Base-by-base conservation (phyloP, 2,888 invertebrate species). In the Hemithea aestivaria region DNA sequence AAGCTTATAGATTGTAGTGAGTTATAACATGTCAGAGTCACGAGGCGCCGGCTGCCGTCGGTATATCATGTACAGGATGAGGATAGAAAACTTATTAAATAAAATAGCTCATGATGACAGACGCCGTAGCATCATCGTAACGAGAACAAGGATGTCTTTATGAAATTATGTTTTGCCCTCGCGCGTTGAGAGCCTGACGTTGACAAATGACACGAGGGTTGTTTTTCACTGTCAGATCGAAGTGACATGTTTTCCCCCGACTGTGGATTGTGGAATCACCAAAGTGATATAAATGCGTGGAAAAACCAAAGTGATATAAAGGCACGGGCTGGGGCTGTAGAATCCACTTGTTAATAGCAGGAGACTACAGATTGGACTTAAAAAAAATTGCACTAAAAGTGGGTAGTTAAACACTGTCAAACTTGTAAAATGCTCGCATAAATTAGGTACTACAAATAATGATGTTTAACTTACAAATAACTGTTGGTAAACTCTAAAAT, bases 171-270 rank as follows among this genome's bases (percentile, higher is more conserved):
- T 79, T 80, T 77, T 75, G 73, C 74, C 62, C 66, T 58, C 63
- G 67, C 16, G 16, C 74, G 77, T 62, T 71, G 81, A 79, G 81
- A 73, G 64, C 69, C 67, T 79, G 84, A 83, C 84, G 66, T 81
- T 83, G 83, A 84, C 77, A 83, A 82, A 84, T 80, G 82, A 83
- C 71, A 63, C 65, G 70, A 61, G 67, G 73, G 75, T 63, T 83
- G 82, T 80, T 82, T 81, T 80, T 80, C 79, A 79, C 78, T 82
- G 82, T 81, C 80, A 76, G 75, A 78, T 81, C 78, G 80, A 81
- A 78, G 79, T 80, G 83, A 79, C 73, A 77, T 74, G 77, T 78
- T 76, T 73, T 73, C 69, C 74, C 72, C 69, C 68, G 66, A 68
- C 70, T 70, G 66, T 68, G 73, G 68, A 77, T 73, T 76, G 67